Base-by-base conservation (phyloP, 2,797 vertebrate species). In the Anguilla obscura region DNA sequence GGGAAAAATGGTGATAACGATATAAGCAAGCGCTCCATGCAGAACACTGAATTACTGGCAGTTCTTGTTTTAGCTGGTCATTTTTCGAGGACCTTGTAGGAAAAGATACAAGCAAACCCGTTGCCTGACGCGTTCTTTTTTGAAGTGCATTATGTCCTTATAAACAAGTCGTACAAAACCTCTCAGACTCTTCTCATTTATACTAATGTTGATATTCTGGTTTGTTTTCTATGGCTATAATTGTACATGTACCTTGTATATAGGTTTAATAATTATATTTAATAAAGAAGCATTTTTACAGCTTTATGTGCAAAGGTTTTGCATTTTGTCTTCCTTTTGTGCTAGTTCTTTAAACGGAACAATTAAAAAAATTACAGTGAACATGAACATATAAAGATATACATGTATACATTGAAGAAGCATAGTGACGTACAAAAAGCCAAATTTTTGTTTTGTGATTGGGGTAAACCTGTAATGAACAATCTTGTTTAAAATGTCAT, bases 251-350 rank as follows among this genome's bases (percentile, higher is more conserved):
- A 94, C 96, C 92, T 93, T 97, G 96, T 97, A 97, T 94, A 96
- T 96, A 96, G 86, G 92, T 97, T 96, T 80, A 80, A 80, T 80
- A 80, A 80, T 80, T 97, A 96, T 96, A 97, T 97, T 97, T 97
- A 97, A 96, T 97, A 97, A 97, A 97, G 90, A 96, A 90, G 92
- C 91, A 95, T 97, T 97, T 97, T 96, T 97, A 96, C 96, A 94
- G 96, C 95, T 96, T 96, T 95, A 94, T 96, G 96, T 96, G 93
- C 90, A 95, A 91, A 95, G 85, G 92, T 92, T 88, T 89, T 91
- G 93, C 87, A 91, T 93, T 89, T 60, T 86, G 91, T 91, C 90
- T 92, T 93, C 48, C 18, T 87, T 86, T 33, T 56, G 27, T 87
- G 36, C 56, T 56, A 18, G 45, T n/a, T 33, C 76, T 21, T 74